Evolutionary conservation across 2,888 invertebrate genomes (phyloP), one percentile per base, ranked within the genome.

Genomic region (Aromia moschata): DNA sequence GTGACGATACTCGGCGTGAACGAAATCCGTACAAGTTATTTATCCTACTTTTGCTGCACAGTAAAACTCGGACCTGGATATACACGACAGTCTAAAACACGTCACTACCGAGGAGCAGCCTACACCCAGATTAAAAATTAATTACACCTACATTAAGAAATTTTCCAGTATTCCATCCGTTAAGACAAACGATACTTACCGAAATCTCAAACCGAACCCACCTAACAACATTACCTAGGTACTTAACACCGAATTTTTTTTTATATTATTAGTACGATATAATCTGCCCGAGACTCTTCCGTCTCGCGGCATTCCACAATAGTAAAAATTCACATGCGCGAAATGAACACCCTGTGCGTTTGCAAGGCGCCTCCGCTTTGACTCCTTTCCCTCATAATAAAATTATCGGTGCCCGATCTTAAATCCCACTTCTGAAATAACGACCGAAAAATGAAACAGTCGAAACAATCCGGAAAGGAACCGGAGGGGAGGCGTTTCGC

Each of bases 331-430:
- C 20, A 17, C 37, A 36, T 14, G 18, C 25, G 5, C 17, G 17
- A 47, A 47, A 18, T 14, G 17, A 18, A 46, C 16, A 15, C 17
- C 16, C 37, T 36, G 17, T 18, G 37, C 17, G 37, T 47, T 47
- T 47, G 18, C 47, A 47, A 47, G 36, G 37, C 36, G 17, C 47
- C 47, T 37, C 47, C 37, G 15, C 7, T n/a, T n/a, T n/a, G n/a
- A n/a, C n/a, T n/a, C n/a, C n/a, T n/a, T n/a, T n/a, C n/a, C n/a
- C n/a, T n/a, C n/a, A n/a, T n/a, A n/a, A n/a, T n/a, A n/a, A n/a
- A n/a, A n/a, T n/a, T n/a, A n/a, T n/a, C n/a, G n/a, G n/a, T n/a
- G n/a, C n/a, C n/a, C n/a, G n/a, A n/a, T n/a, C n/a, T n/a, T n/a
- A n/a, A n/a, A 25, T 25, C 25, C 25, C 7, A 3, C 25, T 25